These are phyloP conservation scores for Heliocidaris tuberculata DNA, from an alignment of 35 echinoderm and acorn worm species.

Conservation along the genomic window DNA sequence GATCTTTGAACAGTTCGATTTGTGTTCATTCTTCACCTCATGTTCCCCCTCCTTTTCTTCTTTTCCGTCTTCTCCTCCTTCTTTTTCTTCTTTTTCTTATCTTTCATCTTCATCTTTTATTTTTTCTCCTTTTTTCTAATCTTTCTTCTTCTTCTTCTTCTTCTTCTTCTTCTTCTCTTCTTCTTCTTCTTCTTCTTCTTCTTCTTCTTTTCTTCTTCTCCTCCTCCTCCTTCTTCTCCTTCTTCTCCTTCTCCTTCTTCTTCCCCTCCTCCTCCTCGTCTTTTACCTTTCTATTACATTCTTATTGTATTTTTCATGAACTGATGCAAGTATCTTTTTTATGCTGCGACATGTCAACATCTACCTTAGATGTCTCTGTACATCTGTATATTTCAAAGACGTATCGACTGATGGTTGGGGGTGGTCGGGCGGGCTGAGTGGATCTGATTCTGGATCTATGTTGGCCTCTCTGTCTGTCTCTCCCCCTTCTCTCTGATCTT, in stretches of 20 bases:
- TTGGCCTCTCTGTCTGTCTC: too few species aligned
- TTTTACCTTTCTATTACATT: background rate
- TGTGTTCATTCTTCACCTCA: background rate
- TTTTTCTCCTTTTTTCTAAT: background rate
- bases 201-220: background rate
- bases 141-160: background rate
- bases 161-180: background rate
- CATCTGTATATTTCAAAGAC: too few species aligned
- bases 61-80: background rate
- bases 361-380: too few species aligned
- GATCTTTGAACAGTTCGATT: background rate
- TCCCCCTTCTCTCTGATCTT: too few species aligned
- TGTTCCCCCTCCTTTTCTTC: background rate
- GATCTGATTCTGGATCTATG: too few species aligned
- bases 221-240: background rate
- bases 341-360: too few species aligned
- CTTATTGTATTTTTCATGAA: background rate
- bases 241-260: background rate
- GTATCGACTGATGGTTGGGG: too few species aligned
- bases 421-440: too few species aligned
- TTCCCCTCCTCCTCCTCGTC: too few species aligned
- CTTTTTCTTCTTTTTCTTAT: background rate
- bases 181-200: background rate
- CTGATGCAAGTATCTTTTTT: too few species aligned
- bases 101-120: background rate